phyloP scores from a whole-genome alignment of 2,797 vertebrate genomes.

The Pseudotriccus pelzelni region DNA sequence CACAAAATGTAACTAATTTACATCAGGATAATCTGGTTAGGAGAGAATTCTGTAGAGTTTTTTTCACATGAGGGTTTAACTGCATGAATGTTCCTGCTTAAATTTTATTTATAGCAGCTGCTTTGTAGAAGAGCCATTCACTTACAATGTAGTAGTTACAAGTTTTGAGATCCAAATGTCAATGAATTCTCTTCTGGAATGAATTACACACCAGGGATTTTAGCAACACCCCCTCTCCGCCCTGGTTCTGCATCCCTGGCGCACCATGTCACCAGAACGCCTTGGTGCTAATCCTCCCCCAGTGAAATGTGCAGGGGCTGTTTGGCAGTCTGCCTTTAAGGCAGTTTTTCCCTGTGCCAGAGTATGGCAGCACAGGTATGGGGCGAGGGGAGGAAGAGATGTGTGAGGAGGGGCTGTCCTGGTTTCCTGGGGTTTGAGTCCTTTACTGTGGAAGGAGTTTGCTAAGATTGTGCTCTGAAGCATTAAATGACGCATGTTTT shows the following conservation, averaged over 20 bases:
- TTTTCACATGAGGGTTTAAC: neutral
- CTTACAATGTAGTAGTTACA: neutral
- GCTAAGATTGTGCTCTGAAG: neutral
- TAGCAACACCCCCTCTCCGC: neutral
- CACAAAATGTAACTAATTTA: neutral
- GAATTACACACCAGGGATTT: conserved; percentile 17
- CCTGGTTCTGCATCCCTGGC: neutral
- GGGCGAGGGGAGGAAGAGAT: neutral
- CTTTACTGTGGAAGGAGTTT: neutral
- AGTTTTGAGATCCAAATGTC: conserved; percentile 25
- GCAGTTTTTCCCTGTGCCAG: neutral
- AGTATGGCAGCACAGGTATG: neutral
- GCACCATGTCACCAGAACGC: neutral
- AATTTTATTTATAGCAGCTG: neutral
- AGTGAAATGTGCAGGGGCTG: neutral
- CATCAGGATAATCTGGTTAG: neutral
- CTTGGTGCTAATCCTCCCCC: neutral
- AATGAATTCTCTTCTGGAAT: conserved; percentile 46
- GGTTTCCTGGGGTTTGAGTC: neutral
- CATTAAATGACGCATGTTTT: neutral
- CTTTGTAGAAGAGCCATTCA: neutral
- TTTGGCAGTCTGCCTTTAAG: conserved; percentile 12
- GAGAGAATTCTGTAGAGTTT: neutral
- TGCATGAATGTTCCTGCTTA: neutral
- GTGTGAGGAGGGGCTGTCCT: neutral